Conservation (phyloP, 2,888 invertebrate genomes). For the Zygogramma bicolorata region DNA sequence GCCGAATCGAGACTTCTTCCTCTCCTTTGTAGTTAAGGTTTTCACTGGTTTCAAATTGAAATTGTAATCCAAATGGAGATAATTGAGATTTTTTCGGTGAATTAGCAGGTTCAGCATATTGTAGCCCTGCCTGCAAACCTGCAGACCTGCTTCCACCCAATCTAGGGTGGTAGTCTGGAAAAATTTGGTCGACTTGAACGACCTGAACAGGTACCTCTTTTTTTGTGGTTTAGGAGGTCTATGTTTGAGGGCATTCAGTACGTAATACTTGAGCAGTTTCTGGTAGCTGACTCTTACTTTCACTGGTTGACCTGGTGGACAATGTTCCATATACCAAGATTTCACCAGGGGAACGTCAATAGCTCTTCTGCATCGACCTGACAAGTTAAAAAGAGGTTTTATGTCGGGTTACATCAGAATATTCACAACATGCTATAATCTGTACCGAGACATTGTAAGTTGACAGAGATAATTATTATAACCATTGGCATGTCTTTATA, state of each 20-base stretch:
- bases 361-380: conserved; percentile 90
- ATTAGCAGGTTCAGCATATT: conserved; percentile 99
- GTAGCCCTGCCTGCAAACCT: conserved; percentile 98
- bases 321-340: conserved; percentile 96
- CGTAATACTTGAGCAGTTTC: conserved; percentile 97
- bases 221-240: conserved; percentile 98
- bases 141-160: conserved; percentile 99
- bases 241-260: conserved; percentile 97
- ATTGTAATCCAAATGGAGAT: conserved; percentile 99
- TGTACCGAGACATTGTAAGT: too few relatives aligned
- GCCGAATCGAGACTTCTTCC: conserved; percentile 97
- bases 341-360: conserved; percentile 98
- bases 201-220: conserved; percentile 96
- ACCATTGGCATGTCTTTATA: too few relatives aligned
- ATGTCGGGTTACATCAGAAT: too few relatives aligned
- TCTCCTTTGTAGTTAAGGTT: conserved; percentile 98
- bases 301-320: conserved; percentile 96
- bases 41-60: conserved; percentile 99
- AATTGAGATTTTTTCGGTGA: conserved; percentile 99
- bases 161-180: conserved; percentile 99
- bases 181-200: conserved; percentile 99
- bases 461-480: too few relatives aligned
- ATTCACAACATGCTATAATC: too few relatives aligned
- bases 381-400: not conserved
- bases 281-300: conserved; percentile 99